Percentiles rank a stretch among this genome's conserved stretches.
phyloP scores from a whole-genome alignment of 1,140 invertebrate species.

The Linepithema humile region DNA sequence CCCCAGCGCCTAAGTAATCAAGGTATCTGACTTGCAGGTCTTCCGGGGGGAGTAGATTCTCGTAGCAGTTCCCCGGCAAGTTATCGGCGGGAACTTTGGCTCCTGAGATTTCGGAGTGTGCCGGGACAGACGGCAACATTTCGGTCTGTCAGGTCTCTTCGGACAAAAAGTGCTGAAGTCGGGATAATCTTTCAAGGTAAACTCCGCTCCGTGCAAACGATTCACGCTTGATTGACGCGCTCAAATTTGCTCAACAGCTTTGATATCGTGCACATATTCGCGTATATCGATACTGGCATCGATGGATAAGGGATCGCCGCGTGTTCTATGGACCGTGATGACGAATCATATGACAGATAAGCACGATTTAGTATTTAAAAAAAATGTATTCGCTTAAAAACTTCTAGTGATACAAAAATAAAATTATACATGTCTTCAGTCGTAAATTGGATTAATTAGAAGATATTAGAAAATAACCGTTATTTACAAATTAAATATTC shows the following conservation, averaged over 20 bases:
- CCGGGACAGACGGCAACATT: not conserved
- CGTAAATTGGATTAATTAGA: no score
- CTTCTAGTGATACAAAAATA: no score
- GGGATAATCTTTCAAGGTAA: slow-evolving; percentile 55
- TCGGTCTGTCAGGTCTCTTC: slow-evolving; percentile 4
- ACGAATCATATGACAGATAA: not conserved
- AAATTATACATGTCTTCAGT: no score
- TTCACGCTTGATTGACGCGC: slow-evolving; percentile 11
- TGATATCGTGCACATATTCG: not conserved
- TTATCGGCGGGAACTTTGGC: slow-evolving; percentile 57
- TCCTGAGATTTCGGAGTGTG: slow-evolving; percentile 5
- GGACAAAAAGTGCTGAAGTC: slow-evolving; percentile 24
- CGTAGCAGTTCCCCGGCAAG: slow-evolving; percentile 76
- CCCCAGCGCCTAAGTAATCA: slow-evolving; percentile 82
- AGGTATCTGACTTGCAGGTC: slow-evolving; percentile 84
- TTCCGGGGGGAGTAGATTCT: slow-evolving; percentile 80
- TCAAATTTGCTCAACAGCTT: slow-evolving; percentile 20
- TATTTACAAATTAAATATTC: no score
- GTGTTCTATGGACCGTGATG: not conserved
- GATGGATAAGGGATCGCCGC: no score
- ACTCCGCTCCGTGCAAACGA: slow-evolving; percentile 23
- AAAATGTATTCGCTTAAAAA: no score
- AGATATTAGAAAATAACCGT: no score
- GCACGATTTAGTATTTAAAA: no score
- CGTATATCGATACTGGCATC: not conserved